A percentile compares a stretch with the other conserved stretches of the same genome.
These are phyloP conservation scores for Sericinus montela DNA, from an alignment of 2,888 invertebrate genomes.

Conservation along the genomic window DNA sequence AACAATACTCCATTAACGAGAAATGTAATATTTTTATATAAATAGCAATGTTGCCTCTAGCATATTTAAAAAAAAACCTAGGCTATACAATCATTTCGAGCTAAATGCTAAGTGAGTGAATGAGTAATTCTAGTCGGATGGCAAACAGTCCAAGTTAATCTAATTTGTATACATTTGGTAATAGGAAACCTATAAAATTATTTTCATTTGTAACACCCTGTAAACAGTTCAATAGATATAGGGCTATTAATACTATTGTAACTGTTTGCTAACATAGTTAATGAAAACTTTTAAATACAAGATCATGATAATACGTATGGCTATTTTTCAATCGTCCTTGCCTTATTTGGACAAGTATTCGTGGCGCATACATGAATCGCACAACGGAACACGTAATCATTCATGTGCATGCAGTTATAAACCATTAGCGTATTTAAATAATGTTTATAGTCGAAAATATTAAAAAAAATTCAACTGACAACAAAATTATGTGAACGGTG, in stretches of 20 bases:
- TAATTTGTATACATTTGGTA: no score
- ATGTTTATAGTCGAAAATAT: not conserved
- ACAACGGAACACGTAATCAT: not conserved
- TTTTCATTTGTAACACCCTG: no score
- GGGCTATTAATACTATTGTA: not conserved
- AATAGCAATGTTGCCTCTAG: no score
- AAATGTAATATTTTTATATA: no score
- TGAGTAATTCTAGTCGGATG: no score
- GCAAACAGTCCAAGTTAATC: no score
- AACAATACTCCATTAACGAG: no score
- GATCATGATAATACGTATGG: slow-evolving; percentile 29
- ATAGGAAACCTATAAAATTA: no score
- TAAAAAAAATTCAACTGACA: not conserved
- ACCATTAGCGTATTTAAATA: not conserved
- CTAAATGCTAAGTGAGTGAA: no score
- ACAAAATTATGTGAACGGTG: not conserved
- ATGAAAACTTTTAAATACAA: slow-evolving; percentile 20
- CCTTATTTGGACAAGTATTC: slow-evolving; percentile 32
- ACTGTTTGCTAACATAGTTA: slow-evolving; percentile 2
- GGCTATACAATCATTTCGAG: no score
- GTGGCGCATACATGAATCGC: slow-evolving; percentile 19
- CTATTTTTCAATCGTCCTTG: slow-evolving; percentile 29
- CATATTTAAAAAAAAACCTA: no score
- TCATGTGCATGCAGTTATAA: not conserved
- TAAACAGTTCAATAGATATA: no score